Evolutionary conservation across 2,888 invertebrate genomes (phyloP).

Genomic region (Thysanoteuthis rhombus): DNA sequence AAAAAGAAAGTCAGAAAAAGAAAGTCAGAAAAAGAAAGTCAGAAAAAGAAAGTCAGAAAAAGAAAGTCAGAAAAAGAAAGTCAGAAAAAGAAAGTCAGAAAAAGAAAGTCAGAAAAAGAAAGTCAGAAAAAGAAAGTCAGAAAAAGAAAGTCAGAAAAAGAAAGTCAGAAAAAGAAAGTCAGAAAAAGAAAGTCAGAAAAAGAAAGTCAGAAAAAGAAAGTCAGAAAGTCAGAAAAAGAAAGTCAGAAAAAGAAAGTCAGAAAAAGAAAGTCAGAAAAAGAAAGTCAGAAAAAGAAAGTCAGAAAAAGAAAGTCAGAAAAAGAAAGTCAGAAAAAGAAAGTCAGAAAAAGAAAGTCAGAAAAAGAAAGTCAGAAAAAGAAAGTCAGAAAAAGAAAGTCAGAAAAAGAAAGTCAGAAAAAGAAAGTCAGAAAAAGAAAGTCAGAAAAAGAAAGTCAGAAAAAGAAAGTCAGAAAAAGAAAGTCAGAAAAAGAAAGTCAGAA

Average conservation of each 20-base stretch:
- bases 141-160: background rate
- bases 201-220: background rate
- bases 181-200: background rate
- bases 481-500: background rate
- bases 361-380: background rate
- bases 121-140: background rate
- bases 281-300: background rate
- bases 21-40: background rate
- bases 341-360: background rate
- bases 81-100: background rate
- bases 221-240: background rate
- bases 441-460: background rate
- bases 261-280: background rate
- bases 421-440: background rate
- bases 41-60: background rate
- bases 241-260: background rate
- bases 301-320: background rate
- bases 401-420: background rate
- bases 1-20: background rate
- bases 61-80: background rate
- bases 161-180: background rate
- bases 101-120: background rate
- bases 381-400: background rate
- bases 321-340: background rate
- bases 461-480: background rate